Conservation (phyloP, 2,888 invertebrate genomes). For the Chaetogeoica ovagalla region DNA sequence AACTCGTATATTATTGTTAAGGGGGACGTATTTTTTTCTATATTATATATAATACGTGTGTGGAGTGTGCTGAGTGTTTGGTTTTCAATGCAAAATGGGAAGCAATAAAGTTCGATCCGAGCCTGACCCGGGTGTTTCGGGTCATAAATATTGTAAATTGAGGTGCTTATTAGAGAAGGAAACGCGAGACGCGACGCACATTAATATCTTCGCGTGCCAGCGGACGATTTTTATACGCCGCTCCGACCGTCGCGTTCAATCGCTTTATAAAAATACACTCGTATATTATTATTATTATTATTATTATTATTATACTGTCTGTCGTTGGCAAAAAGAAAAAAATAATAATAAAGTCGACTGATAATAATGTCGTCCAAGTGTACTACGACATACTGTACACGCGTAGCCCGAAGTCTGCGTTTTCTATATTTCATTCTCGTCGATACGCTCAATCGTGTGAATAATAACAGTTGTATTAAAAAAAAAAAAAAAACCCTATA, state of each 20-base stretch:
- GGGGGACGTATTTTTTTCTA: constrained; percentile 13
- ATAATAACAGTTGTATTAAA: background rate
- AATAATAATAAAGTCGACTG: background rate
- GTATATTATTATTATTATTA: no score
- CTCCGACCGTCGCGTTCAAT: background rate
- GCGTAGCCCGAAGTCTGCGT: no score
- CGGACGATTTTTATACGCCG: background rate
- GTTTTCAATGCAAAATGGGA: constrained; percentile 36
- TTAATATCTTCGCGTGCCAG: background rate
- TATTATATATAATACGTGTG: background rate
- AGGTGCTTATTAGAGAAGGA: constrained; percentile 41
- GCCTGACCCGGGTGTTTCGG: background rate
- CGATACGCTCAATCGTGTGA: constrained; percentile 2
- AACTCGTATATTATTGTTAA: constrained; percentile 37
- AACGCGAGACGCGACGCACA: background rate
- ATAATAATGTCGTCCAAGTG: background rate
- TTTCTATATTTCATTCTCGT: background rate
- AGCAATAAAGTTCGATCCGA: constrained; percentile 45
- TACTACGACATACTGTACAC: no score
- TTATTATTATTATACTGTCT: no score
- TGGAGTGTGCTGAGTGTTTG: background rate
- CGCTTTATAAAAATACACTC: no score
- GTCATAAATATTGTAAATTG: constrained; percentile 44
- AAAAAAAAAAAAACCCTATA: no score
- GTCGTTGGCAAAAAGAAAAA: no score